Percentiles rank a stretch among this genome's conserved stretches.
Evolutionary conservation across 2,113 vertebrate genomes (phyloP).

Genomic region (Orientallactaga bullata): DNA sequence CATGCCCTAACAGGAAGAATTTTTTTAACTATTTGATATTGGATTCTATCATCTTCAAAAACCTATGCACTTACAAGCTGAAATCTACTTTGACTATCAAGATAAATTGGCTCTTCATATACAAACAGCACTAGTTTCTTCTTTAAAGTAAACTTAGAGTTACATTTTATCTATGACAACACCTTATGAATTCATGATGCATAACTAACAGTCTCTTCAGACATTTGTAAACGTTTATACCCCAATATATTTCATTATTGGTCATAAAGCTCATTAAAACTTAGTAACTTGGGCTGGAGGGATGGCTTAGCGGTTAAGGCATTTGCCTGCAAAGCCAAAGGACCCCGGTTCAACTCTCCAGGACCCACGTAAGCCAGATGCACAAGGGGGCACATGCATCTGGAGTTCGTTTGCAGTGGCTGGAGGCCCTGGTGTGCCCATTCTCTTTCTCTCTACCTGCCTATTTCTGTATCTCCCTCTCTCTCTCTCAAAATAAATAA

Average conservation of each 20-base stretch:
- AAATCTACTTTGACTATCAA: constrained; percentile 39
- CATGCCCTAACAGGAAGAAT: background rate
- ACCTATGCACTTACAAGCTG: background rate
- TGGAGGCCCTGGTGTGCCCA: too few relatives aligned
- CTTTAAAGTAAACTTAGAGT: constrained; percentile 43
- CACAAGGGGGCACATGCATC: too few relatives aligned
- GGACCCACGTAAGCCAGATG: too few relatives aligned
- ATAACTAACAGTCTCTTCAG: background rate
- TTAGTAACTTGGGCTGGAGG: constrained; percentile 60
- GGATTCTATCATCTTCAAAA: constrained; percentile 44
- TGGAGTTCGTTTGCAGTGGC: too few relatives aligned
- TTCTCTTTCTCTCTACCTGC: too few relatives aligned
- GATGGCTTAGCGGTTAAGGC: too few relatives aligned
- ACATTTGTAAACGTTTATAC: constrained; percentile 48
- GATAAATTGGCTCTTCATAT: background rate
- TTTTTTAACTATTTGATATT: background rate
- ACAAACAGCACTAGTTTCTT: constrained; percentile 28
- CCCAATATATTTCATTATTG: constrained; percentile 31
- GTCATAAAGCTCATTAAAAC: constrained; percentile 38
- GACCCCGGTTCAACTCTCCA: too few relatives aligned
- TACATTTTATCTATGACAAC: constrained; percentile 50
- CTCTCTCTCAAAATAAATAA: too few relatives aligned
- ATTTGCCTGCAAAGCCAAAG: too few relatives aligned
- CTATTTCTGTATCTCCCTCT: too few relatives aligned
- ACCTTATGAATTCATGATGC: constrained; percentile 10